phyloP scores from a whole-genome alignment of 2,888 invertebrate genomes.

The Silvanus unidentatus region DNA sequence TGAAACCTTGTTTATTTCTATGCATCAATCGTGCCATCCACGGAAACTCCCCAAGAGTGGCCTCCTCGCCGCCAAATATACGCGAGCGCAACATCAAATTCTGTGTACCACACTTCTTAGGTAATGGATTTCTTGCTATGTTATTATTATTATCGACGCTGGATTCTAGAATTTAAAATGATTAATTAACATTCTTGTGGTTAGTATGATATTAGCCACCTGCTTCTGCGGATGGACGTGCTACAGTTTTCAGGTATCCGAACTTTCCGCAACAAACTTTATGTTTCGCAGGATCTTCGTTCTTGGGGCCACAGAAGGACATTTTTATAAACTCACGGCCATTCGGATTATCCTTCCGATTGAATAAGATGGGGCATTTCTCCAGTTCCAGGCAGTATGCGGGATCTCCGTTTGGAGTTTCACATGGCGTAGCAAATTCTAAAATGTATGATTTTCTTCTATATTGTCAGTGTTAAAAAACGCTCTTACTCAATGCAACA shows the following conservation, averaged over 20 bases:
- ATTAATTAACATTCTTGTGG: no score
- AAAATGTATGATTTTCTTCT: neutral
- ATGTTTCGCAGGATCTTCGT: constrained; percentile 25
- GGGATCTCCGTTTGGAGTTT: constrained; percentile 37
- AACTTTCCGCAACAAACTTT: constrained; percentile 40
- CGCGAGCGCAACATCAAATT: constrained; percentile 24
- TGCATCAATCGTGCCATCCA: constrained; percentile 52
- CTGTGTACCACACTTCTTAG: constrained; percentile 38
- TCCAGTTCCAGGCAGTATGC: constrained; percentile 46
- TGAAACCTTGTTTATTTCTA: constrained; percentile 31
- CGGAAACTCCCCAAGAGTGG: constrained; percentile 51
- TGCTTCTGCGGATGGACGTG: no score
- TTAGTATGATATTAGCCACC: no score
- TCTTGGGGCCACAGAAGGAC: constrained; percentile 33
- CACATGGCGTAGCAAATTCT: constrained; percentile 4
- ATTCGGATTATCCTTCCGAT: constrained; percentile 24
- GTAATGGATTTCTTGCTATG: constrained; percentile 20
- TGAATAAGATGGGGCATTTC: constrained; percentile 42
- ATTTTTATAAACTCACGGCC: constrained; percentile 28
- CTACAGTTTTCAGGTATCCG: constrained; percentile 23
- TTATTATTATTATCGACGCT: constrained; percentile 7
- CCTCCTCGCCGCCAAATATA: constrained; percentile 44
- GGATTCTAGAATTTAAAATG: no score
- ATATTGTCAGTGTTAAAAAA: no score
- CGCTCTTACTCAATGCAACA: no score